Conservation (phyloP, 2,888 invertebrate genomes). For the Anthrax anthrax region DNA sequence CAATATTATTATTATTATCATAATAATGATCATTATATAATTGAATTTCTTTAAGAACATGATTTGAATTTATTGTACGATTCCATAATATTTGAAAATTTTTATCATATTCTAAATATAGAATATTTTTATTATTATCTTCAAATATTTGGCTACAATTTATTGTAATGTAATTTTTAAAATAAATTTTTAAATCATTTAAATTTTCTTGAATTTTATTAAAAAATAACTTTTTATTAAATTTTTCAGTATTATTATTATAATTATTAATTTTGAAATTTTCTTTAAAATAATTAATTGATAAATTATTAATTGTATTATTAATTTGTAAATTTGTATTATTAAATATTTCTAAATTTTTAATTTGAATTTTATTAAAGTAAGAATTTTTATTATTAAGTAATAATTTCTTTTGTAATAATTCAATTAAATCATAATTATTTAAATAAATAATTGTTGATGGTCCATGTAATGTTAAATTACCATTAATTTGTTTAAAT, state of each 20-base stretch:
- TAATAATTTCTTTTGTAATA: conserved; percentile 21
- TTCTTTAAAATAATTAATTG: no score
- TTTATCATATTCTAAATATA: not conserved
- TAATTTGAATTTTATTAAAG: conserved; percentile 10
- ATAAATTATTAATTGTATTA: not conserved
- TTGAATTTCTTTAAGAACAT: not conserved
- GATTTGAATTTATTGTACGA: not conserved
- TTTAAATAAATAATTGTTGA: conserved; percentile 21
- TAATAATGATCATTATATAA: not conserved
- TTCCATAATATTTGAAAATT: not conserved
- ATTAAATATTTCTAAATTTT: not conserved
- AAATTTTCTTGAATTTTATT: not conserved
- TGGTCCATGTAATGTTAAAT: conserved; percentile 22
- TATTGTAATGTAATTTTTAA: no score
- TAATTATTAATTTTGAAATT: no score
- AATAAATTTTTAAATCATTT: no score
- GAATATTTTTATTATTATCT: not conserved
- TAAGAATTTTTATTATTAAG: conserved; percentile 18
- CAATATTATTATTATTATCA: not conserved
- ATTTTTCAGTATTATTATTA: not conserved
- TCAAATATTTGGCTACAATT: not conserved
- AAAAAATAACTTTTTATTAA: not conserved
- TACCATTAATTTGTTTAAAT: conserved; percentile 17
- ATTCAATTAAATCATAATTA: conserved; percentile 19
- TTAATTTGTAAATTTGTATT: not conserved